Percentiles rank a stretch among this genome's conserved stretches.
Conservation (phyloP, 2,797 vertebrate genomes). For the Harpagifer antarcticus region DNA sequence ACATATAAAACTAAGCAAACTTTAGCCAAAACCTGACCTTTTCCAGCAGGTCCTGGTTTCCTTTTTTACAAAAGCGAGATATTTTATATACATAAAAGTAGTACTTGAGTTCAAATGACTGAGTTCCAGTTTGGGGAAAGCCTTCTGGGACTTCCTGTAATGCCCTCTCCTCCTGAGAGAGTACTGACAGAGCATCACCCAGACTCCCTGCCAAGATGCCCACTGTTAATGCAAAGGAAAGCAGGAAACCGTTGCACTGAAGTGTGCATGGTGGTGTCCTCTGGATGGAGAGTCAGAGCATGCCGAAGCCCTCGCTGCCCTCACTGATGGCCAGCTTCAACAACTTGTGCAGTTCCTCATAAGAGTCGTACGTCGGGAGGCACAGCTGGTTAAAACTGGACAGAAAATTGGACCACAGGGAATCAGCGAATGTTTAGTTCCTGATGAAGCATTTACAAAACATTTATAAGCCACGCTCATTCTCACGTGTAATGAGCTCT, state of each 20-base stretch:
- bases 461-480: background rate
- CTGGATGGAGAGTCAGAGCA: slow-evolving; percentile 88
- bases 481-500: background rate
- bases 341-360: slow-evolving; percentile 99
- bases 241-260: slow-evolving; percentile 19
- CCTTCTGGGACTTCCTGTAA: slow-evolving; percentile 42
- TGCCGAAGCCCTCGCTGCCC: slow-evolving; percentile 98
- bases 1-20: slow-evolving; percentile 77
- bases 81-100: slow-evolving; percentile 74
- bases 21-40: slow-evolving; percentile 50
- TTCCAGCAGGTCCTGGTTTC: slow-evolving; percentile 31
- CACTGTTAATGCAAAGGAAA: slow-evolving; percentile 37
- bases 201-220: slow-evolving; percentile 13
- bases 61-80: slow-evolving; percentile 55
- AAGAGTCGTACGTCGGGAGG: slow-evolving; percentile 99
- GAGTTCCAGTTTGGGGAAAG: slow-evolving; percentile 50
- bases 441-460: background rate
- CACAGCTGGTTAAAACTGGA: slow-evolving; percentile 99
- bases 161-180: slow-evolving; percentile 53
- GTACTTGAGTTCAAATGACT: slow-evolving; percentile 47
- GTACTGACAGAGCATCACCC: slow-evolving; percentile 7
- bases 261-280: slow-evolving; percentile 34
- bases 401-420: slow-evolving; percentile 2
- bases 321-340: slow-evolving; percentile 99
- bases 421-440: background rate